phyloP scores from a whole-genome alignment of 2,113 vertebrate species.

The Bombycilla garrulus region DNA sequence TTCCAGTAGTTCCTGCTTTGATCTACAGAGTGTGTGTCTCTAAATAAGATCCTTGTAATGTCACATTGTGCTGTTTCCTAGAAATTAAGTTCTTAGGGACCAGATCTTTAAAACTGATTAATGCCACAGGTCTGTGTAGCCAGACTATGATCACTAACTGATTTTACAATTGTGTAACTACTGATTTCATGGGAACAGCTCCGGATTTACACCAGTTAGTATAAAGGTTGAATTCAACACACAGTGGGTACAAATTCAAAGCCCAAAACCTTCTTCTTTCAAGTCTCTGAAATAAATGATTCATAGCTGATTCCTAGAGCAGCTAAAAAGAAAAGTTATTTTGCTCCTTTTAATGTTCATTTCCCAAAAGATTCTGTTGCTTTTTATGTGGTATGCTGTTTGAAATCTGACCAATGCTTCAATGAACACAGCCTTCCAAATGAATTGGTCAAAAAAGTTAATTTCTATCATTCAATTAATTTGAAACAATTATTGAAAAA shows the following conservation, averaged over 20 bases:
- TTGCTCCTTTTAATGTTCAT: not conserved
- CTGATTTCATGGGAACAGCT: conserved; percentile 26
- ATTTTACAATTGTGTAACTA: conserved; percentile 29
- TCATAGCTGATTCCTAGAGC: not conserved
- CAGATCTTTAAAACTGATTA: conserved; percentile 60
- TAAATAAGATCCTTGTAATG: conserved; percentile 74
- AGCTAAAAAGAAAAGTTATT: not conserved
- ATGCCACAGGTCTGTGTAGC: not conserved
- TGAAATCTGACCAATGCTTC: not conserved
- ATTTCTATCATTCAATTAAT: not conserved
- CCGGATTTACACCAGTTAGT: not conserved
- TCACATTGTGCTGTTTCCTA: conserved; percentile 63
- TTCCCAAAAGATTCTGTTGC: not conserved
- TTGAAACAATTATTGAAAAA: not conserved
- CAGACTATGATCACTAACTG: conserved; percentile 3
- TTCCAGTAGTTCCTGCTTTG: conserved; percentile 72
- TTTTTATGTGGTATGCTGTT: not conserved
- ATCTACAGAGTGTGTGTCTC: conserved; percentile 67
- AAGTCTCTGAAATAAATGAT: not conserved
- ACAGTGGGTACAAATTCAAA: not conserved
- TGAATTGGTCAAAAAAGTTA: not conserved
- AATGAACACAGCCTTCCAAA: not conserved
- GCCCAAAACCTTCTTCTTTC: not conserved
- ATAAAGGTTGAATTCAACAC: not conserved
- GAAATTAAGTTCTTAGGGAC: conserved; percentile 64